Evolutionary conservation across 2,797 vertebrate genomes (phyloP).

Genomic region (Hydrolagus colliei): DNA sequence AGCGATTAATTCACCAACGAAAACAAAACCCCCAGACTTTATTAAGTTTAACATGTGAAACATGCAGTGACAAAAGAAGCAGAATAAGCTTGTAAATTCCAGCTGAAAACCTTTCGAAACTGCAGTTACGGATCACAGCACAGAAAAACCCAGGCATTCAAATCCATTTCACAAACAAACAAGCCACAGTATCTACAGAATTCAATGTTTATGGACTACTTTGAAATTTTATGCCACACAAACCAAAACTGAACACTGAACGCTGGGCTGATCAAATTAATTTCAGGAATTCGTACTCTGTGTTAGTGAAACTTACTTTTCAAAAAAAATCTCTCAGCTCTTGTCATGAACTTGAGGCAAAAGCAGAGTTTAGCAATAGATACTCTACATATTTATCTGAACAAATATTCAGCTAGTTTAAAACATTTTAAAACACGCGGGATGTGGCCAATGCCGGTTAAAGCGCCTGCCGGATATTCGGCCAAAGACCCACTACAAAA

Average conservation of each 20-base stretch:
- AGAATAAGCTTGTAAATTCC: slow-evolving; percentile 55
- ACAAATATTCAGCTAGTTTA: background rate
- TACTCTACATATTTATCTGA: background rate
- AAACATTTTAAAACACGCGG: no score
- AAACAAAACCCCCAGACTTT: slow-evolving; percentile 40
- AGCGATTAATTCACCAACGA: slow-evolving; percentile 52
- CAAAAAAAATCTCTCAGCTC: no score
- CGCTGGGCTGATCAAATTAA: background rate
- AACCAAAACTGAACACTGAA: background rate
- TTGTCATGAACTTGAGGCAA: no score
- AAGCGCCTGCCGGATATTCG: no score
- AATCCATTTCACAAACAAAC: background rate
- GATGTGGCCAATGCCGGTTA: no score
- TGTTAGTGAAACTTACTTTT: background rate
- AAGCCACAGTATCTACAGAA: slow-evolving; percentile 17
- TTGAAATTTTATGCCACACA: no score
- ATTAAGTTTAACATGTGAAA: slow-evolving; percentile 48
- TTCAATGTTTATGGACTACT: slow-evolving; percentile 30
- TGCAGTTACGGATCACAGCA: slow-evolving; percentile 40
- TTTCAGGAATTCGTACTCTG: background rate
- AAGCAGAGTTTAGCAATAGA: background rate
- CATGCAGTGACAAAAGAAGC: slow-evolving; percentile 46
- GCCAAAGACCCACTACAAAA: no score
- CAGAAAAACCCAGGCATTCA: slow-evolving; percentile 30
- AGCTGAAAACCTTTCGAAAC: slow-evolving; percentile 43